Evolutionary conservation across 2,888 invertebrate genomes (phyloP).

Genomic region (Hydropsyche betteni): DNA sequence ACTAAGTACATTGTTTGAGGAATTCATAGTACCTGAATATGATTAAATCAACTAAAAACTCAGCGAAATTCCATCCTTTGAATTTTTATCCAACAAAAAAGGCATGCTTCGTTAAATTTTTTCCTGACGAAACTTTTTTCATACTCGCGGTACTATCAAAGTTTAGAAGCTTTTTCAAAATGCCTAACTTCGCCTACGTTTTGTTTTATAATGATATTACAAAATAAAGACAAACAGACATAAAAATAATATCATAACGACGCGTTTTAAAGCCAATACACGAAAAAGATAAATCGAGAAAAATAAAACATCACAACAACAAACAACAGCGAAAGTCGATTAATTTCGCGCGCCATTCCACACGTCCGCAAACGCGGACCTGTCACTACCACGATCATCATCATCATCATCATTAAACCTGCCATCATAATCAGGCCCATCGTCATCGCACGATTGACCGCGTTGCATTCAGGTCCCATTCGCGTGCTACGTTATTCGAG

Average conservation of each 20-base stretch:
- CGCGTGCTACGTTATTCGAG: constrained; percentile 8
- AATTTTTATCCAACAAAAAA: not conserved
- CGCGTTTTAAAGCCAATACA: not conserved
- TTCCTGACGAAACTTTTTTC: not conserved
- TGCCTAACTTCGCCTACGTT: not conserved
- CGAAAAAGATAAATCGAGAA: too few species aligned
- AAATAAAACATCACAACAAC: not conserved
- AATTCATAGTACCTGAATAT: too few species aligned
- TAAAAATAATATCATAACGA: not conserved
- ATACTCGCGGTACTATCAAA: constrained; percentile 17
- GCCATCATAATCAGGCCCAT: too few species aligned
- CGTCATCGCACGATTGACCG: too few species aligned
- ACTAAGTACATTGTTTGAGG: too few species aligned
- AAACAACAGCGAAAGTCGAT: not conserved
- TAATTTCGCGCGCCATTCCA: too few species aligned
- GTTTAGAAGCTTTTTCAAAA: constrained; percentile 4
- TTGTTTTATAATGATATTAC: too few species aligned
- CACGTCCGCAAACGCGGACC: too few species aligned
- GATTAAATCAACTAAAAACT: too few species aligned
- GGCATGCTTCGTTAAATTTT: constrained; percentile 5
- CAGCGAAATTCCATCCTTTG: constrained; percentile 12
- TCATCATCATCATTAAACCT: too few species aligned
- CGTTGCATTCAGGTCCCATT: not conserved
- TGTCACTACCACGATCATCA: too few species aligned
- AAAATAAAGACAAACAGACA: not conserved